These are phyloP conservation scores for Xiphophorus hellerii DNA, from an alignment of 2,113 vertebrate genomes.

Conservation along the genomic window DNA sequence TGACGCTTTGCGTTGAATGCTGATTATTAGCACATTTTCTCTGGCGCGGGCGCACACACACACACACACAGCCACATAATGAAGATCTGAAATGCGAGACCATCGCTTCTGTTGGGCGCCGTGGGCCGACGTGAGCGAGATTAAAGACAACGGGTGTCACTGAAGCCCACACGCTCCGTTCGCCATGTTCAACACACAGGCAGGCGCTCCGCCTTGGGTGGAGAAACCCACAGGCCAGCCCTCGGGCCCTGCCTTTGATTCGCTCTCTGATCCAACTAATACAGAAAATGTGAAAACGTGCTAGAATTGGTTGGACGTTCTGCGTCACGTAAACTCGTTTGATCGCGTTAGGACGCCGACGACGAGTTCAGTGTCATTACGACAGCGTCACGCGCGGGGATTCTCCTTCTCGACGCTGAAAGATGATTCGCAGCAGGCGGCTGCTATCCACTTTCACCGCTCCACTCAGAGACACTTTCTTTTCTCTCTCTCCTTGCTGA, in stretches of 20 bases:
- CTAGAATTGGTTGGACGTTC: background rate
- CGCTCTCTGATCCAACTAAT: constrained; percentile 52
- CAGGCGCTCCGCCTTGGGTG: constrained; percentile 10
- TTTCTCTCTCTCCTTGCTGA: background rate
- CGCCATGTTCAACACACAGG: constrained; percentile 43
- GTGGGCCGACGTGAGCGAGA: constrained; percentile 5
- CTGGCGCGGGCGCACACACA: background rate
- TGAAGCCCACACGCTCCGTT: constrained; percentile 34
- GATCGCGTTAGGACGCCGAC: background rate
- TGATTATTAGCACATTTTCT: background rate
- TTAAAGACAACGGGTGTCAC: background rate
- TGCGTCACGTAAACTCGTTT: constrained; percentile 13
- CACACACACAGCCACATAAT: background rate
- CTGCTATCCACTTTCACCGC: background rate
- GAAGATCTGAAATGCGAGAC: constrained; percentile 8
- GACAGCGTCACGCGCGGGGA: background rate
- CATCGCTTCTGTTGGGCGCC: constrained; percentile 20
- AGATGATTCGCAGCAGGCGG: background rate
- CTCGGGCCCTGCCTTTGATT: constrained; percentile 49
- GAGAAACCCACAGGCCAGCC: constrained; percentile 48
- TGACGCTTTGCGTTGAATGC: background rate
- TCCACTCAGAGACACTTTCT: constrained; percentile 9
- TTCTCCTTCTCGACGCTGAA: constrained; percentile 11
- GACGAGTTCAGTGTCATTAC: constrained; percentile 13
- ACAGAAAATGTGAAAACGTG: constrained; percentile 22